Conservation (phyloP, 2,888 invertebrate genomes). For the Timandra comae region DNA sequence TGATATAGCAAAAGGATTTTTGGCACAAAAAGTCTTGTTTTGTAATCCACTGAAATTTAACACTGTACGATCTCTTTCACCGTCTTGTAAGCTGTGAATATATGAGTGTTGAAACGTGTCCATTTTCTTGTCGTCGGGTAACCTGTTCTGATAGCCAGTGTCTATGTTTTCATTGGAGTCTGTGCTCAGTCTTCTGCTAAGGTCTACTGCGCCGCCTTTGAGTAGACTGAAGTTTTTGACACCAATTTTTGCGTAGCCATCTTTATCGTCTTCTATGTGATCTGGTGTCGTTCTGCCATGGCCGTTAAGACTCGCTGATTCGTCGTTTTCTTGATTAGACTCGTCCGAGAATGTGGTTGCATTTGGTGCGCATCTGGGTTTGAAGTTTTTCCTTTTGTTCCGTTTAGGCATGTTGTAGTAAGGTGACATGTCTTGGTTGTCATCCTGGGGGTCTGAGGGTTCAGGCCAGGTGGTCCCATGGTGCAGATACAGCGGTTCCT, state of each 20-base stretch:
- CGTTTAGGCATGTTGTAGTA: constrained; percentile 78
- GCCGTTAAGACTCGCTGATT: constrained; percentile 53
- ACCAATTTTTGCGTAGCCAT: constrained; percentile 63
- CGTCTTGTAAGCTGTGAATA: constrained; percentile 65
- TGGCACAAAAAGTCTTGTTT: constrained; percentile 74
- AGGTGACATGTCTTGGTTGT: constrained; percentile 57
- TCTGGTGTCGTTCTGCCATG: constrained; percentile 60
- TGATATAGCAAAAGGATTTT: constrained; percentile 76
- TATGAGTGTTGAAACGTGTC: constrained; percentile 71
- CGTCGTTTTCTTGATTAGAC: constrained; percentile 55
- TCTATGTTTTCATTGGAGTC: constrained; percentile 75
- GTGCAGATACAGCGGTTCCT: constrained; percentile 64
- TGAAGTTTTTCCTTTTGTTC: constrained; percentile 87
- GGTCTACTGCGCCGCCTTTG: constrained; percentile 69
- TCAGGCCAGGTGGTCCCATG: constrained; percentile 76
- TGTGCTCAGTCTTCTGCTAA: constrained; percentile 67
- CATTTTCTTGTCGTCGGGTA: constrained; percentile 61
- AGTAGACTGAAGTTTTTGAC: constrained; percentile 70
- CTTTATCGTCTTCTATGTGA: constrained; percentile 43
- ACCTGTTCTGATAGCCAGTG: constrained; percentile 63
- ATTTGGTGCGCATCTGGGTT: constrained; percentile 83
- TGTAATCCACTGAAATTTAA: constrained; percentile 70
- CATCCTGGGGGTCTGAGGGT: constrained; percentile 54
- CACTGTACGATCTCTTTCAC: constrained; percentile 58
- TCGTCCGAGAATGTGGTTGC: constrained; percentile 69